Evolutionary conservation across 2,113 vertebrate species (phyloP).

Genomic region (Euleptes europaea): DNA sequence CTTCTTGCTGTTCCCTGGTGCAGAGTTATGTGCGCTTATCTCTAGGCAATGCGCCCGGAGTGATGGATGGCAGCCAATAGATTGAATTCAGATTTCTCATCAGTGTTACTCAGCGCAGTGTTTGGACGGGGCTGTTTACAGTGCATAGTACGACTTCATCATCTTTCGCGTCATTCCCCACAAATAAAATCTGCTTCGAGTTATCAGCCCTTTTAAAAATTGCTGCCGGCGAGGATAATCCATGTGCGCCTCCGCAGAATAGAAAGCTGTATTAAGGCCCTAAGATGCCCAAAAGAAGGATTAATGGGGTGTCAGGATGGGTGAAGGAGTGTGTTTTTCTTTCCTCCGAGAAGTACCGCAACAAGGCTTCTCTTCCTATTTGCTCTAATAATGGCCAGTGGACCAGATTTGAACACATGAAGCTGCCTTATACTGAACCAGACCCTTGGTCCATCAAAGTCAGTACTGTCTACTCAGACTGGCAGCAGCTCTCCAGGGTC

Average conservation of each 20-base stretch:
- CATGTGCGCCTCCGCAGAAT: not conserved
- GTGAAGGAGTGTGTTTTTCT: not conserved
- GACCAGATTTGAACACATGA: not conserved
- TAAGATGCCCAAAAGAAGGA: not conserved
- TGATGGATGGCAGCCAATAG: not conserved
- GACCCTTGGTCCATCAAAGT: too few relatives aligned
- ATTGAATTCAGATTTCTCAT: conserved; percentile 11
- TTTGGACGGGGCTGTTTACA: not conserved
- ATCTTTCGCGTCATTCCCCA: not conserved
- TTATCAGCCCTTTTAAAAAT: not conserved
- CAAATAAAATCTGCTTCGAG: conserved; percentile 13
- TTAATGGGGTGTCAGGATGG: not conserved
- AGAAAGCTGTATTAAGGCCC: not conserved
- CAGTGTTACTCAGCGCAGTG: not conserved
- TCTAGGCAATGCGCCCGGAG: not conserved
- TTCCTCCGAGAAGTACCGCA: not conserved
- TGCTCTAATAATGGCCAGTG: not conserved
- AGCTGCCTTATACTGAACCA: too few relatives aligned
- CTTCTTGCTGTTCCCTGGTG: not conserved
- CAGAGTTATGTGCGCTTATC: not conserved
- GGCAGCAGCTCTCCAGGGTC: too few relatives aligned
- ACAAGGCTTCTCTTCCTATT: accelerated
- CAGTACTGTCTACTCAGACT: too few relatives aligned
- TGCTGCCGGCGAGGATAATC: not conserved
- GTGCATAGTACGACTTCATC: not conserved